Percentiles rank a stretch among this genome's conserved stretches.
These are phyloP conservation scores for Aphaenogaster floridana DNA, from an alignment of 1,140 invertebrate genomes.

Conservation along the genomic window DNA sequence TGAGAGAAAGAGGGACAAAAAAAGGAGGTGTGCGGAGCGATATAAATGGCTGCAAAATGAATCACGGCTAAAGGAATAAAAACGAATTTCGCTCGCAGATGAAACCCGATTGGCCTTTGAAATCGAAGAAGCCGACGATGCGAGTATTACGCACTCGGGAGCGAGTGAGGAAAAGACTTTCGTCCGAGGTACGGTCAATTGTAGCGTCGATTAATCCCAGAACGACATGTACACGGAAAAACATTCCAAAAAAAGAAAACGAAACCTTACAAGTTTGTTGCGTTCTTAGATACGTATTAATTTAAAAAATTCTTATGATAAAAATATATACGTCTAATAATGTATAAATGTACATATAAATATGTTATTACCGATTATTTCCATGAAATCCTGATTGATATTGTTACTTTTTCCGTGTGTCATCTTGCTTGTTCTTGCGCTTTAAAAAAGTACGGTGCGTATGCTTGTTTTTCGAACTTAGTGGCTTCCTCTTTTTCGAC, in stretches of 20 bases:
- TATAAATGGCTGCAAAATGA: background rate
- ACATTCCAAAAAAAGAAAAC: background rate
- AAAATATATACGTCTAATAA: background rate
- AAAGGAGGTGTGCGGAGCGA: background rate
- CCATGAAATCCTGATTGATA: background rate
- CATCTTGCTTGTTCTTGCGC: slow-evolving; percentile 34
- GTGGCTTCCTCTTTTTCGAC: slow-evolving; percentile 38
- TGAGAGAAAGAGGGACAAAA: background rate
- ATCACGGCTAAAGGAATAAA: slow-evolving; percentile 42
- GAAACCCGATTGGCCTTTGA: slow-evolving; percentile 76
- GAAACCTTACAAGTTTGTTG: background rate
- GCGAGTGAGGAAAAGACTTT: slow-evolving; percentile 75
- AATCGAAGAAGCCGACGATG: slow-evolving; percentile 77
- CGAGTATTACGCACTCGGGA: slow-evolving; percentile 73
- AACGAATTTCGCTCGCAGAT: slow-evolving; percentile 79
- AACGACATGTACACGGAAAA: slow-evolving; percentile 32
- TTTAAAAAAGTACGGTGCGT: background rate
- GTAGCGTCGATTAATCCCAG: slow-evolving; percentile 42
- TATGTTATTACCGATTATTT: background rate
- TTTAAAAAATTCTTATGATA: background rate
- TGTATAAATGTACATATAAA: background rate
- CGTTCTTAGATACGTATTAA: background rate
- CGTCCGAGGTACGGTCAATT: slow-evolving; percentile 72
- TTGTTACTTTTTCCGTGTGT: slow-evolving; percentile 34
- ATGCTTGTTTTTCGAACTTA: slow-evolving; percentile 23